Evolutionary conservation across 1,140 invertebrate genomes (phyloP).

Genomic region (Anadara kagoshimensis): DNA sequence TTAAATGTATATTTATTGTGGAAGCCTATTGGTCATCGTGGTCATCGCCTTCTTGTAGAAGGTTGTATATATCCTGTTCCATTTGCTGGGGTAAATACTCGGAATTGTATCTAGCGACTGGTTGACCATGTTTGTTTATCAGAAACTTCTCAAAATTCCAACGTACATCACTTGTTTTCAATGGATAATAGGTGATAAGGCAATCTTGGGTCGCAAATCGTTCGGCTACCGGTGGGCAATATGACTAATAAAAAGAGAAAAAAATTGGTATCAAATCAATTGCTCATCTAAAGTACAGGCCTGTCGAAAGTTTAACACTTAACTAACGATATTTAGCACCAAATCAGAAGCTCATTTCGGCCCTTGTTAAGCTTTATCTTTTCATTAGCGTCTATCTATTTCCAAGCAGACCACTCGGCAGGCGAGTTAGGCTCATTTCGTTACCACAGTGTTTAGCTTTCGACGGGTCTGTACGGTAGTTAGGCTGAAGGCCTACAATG

Average conservation of each 20-base stretch:
- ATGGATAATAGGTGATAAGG: slow-evolving; percentile 14
- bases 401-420: no score
- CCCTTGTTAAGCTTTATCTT: no score
- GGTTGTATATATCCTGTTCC: slow-evolving; percentile 1
- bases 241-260: slow-evolving; percentile 12
- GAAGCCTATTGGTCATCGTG: slow-evolving; percentile 67
- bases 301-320: no score
- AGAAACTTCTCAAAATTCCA: slow-evolving; percentile 81
- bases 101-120: slow-evolving; percentile 68
- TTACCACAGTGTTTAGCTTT: no score
- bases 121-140: slow-evolving; percentile 72
- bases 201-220: slow-evolving; percentile 29
- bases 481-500: no score
- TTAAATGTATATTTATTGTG: no score
- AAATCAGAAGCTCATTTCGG: no score
- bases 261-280: background rate
- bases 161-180: slow-evolving; percentile 72
- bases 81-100: background rate
- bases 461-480: no score
- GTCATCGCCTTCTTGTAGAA: slow-evolving; percentile 2
- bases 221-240: slow-evolving; percentile 27
- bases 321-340: no score
- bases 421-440: no score
- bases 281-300: no score
- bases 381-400: no score